Evolutionary conservation across 1,140 invertebrate species (phyloP).

Genomic region (Pseudomyrmex cubaensis): DNA sequence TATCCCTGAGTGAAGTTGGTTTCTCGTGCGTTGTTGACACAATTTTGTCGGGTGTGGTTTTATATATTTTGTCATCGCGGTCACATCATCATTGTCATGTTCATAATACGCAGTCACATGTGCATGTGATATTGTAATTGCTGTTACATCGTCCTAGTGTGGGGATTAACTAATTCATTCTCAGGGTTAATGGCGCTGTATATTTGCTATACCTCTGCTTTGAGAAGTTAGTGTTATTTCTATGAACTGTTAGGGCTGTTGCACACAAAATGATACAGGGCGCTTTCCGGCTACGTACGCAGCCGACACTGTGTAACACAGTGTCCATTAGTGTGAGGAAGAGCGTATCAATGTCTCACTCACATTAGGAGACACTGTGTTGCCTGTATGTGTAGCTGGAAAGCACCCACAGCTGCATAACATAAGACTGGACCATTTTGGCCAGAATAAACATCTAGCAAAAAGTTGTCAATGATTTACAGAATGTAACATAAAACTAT

Average conservation of each 20-base stretch:
- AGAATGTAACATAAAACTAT: too few species aligned
- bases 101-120: neutral
- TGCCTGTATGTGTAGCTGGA: too few species aligned
- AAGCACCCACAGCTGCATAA: too few species aligned
- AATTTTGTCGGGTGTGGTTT: neutral
- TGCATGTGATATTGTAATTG: neutral
- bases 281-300: too few species aligned
- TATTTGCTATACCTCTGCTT: neutral
- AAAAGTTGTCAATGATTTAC: too few species aligned
- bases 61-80: neutral
- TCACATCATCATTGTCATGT: slow-evolving; percentile 31
- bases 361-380: too few species aligned
- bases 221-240: neutral
- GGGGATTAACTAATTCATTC: neutral
- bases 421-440: too few species aligned
- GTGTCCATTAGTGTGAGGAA: too few species aligned
- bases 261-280: too few species aligned
- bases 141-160: slow-evolving; percentile 3
- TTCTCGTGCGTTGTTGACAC: neutral
- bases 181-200: neutral
- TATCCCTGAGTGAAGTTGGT: neutral
- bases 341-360: too few species aligned
- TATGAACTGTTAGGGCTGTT: neutral
- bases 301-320: too few species aligned
- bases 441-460: too few species aligned